Evolutionary conservation across 2,113 vertebrate species (phyloP).

Genomic region (Erythrolamprus reginae): DNA sequence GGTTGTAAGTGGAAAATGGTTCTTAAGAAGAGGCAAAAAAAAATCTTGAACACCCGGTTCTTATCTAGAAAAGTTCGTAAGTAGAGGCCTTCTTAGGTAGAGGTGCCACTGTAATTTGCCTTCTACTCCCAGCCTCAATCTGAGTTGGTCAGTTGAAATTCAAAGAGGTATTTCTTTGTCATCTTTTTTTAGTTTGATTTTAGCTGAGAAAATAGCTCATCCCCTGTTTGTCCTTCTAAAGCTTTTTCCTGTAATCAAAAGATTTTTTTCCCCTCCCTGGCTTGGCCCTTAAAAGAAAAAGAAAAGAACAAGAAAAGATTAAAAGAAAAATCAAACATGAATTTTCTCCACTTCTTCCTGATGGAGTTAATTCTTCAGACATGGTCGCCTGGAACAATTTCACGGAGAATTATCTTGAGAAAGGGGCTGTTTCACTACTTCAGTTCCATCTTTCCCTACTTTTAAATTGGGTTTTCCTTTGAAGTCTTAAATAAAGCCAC

Average conservation of each 20-base stretch:
- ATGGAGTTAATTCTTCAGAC: conserved; percentile 13
- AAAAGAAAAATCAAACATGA: not conserved
- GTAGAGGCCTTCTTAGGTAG: too few relatives aligned
- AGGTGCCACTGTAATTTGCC: too few relatives aligned
- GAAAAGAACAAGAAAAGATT: not conserved
- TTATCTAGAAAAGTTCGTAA: too few relatives aligned
- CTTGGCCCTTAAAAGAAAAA: not conserved
- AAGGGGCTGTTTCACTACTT: not conserved
- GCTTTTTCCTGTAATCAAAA: accelerated
- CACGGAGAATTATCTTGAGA: conserved; percentile 18
- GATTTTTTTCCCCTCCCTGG: not conserved
- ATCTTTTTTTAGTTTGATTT: not conserved
- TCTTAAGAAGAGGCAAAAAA: too few relatives aligned
- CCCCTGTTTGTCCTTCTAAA: not conserved
- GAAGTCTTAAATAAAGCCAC: not conserved
- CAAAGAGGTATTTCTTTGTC: not conserved
- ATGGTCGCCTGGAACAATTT: conserved; percentile 18
- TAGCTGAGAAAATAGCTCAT: not conserved
- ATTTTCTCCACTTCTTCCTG: not conserved
- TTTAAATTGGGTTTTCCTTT: not conserved
- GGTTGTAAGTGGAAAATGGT: too few relatives aligned
- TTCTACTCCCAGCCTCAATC: not conserved
- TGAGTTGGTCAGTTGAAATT: not conserved
- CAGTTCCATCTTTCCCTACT: not conserved
- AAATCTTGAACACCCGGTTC: too few relatives aligned